Evolutionary conservation across 2,888 invertebrate genomes (phyloP).

Genomic region (Gari tellinella): DNA sequence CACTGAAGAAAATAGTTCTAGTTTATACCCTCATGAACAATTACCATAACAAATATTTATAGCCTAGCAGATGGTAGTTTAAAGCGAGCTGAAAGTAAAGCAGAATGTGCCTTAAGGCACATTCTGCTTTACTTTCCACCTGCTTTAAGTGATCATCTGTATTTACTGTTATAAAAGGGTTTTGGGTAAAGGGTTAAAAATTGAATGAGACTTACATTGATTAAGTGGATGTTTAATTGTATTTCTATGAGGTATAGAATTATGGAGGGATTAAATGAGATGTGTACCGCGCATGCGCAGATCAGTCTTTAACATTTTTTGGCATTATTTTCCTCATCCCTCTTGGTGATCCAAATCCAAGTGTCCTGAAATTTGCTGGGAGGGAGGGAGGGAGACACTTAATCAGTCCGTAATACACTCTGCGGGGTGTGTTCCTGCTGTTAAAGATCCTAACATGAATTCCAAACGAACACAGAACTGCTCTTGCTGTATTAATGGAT

Average conservation of each 20-base stretch:
- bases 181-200: too few species aligned
- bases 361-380: background rate
- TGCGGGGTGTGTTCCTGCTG: constrained; percentile 37
- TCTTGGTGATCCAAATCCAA: background rate
- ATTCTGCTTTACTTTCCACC: too few species aligned
- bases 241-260: constrained; percentile 17
- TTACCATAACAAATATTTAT: too few species aligned
- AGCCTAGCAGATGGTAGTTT: too few species aligned
- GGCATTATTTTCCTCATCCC: background rate
- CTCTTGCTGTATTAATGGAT: constrained; percentile 43
- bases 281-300: constrained; percentile 6
- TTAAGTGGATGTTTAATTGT: constrained; percentile 16
- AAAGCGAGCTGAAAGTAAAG: too few species aligned
- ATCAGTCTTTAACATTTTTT: constrained; percentile 11
- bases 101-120: too few species aligned
- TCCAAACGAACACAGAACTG: constrained; percentile 38
- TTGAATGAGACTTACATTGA: constrained; percentile 4
- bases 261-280: constrained; percentile 22
- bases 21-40: too few species aligned
- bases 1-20: too few species aligned
- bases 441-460: constrained; percentile 15
- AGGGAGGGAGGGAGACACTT: constrained; percentile 13
- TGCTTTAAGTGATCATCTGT: too few species aligned
- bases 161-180: too few species aligned
- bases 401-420: constrained; percentile 15